phyloP scores from a whole-genome alignment of 2,113 vertebrate genomes.

The human region DNA sequence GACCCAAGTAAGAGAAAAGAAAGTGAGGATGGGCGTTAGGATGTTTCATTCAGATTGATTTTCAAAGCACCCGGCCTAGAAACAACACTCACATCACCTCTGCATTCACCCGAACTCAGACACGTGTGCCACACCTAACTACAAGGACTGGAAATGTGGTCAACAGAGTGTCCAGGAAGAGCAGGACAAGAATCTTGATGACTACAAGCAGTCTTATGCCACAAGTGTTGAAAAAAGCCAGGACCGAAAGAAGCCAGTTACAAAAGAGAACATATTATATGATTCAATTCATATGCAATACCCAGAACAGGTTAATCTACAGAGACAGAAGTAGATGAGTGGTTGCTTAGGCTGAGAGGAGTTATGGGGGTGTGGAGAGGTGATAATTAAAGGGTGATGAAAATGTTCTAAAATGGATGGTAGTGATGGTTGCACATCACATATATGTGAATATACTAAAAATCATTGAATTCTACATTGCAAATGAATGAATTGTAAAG shows the following conservation, averaged over 20 bases:
- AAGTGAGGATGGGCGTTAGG: neutral
- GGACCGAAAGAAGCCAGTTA: neutral
- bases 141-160: too few species aligned
- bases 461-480: neutral
- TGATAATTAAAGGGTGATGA: neutral
- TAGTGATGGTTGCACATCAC: neutral
- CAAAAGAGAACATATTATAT: neutral
- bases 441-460: neutral
- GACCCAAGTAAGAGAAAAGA: neutral
- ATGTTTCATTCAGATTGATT: neutral
- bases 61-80: neutral
- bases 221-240: neutral
- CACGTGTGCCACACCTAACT: rapidly evolving
- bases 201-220: neutral
- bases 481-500: neutral
- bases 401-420: neutral
- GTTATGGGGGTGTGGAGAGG: rapidly evolving
- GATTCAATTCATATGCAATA: neutral
- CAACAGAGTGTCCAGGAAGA: neutral
- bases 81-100: neutral
- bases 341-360: neutral
- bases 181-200: rapidly evolving
- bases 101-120: neutral
- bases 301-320: neutral
- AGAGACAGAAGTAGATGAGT: neutral